Evolutionary conservation across 2,888 invertebrate genomes (phyloP).

Genomic region (Tholera decimalis): DNA sequence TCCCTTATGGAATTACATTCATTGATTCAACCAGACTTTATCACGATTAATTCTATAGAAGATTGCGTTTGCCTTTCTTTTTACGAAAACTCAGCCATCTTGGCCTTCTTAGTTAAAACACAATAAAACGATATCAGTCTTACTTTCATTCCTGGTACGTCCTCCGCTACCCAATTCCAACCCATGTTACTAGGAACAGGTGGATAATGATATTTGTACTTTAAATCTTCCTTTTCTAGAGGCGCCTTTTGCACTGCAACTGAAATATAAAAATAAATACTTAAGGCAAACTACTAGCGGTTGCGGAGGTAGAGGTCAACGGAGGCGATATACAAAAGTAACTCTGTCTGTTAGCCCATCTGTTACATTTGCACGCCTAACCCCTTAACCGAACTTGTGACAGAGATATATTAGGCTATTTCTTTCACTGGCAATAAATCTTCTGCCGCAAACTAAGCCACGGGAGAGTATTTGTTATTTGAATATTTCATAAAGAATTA

Average conservation of each 20-base stretch:
- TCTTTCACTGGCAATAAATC: too few relatives aligned
- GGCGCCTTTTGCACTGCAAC: slow-evolving; percentile 54
- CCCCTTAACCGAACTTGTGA: too few relatives aligned
- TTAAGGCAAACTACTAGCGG: background rate
- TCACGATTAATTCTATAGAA: background rate
- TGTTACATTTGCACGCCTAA: too few relatives aligned
- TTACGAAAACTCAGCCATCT: background rate
- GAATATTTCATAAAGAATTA: too few relatives aligned
- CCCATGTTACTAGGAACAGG: slow-evolving; percentile 86
- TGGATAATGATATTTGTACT: slow-evolving; percentile 83
- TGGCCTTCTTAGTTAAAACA: background rate
- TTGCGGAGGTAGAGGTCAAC: slow-evolving; percentile 1
- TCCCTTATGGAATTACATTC: too few relatives aligned
- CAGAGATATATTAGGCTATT: too few relatives aligned
- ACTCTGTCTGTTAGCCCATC: too few relatives aligned
- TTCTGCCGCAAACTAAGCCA: too few relatives aligned
- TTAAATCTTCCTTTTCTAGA: slow-evolving; percentile 72
- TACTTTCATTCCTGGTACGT: slow-evolving; percentile 87
- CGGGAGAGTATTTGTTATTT: too few relatives aligned
- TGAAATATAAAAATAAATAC: slow-evolving; percentile 59
- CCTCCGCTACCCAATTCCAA: slow-evolving; percentile 88
- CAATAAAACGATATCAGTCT: background rate
- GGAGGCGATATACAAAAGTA: too few relatives aligned
- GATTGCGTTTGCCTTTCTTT: background rate
- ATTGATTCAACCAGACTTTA: too few relatives aligned